Conservation (phyloP, 2,888 invertebrate genomes). For the Caenorhabditis imperialis region DNA sequence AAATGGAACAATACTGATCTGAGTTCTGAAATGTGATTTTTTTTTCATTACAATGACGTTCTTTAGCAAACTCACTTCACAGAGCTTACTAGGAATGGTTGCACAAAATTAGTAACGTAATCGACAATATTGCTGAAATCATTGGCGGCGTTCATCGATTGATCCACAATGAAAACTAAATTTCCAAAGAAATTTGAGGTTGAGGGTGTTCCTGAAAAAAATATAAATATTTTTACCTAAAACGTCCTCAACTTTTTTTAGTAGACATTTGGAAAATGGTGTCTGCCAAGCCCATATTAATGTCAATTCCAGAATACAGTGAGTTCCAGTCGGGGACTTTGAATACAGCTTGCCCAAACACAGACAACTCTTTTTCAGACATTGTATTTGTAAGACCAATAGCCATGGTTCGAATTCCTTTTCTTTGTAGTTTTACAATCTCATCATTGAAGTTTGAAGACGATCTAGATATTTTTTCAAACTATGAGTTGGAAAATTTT, state of each 20-base stretch:
- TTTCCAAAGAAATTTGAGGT: constrained; percentile 52
- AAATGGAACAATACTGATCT: constrained; percentile 58
- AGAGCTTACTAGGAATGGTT: constrained; percentile 31
- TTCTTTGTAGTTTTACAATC: constrained; percentile 26
- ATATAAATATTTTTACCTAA: too few relatives aligned
- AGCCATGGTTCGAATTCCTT: constrained; percentile 46
- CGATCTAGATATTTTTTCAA: constrained; percentile 25
- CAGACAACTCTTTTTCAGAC: constrained; percentile 21
- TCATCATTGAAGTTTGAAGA: constrained; percentile 17
- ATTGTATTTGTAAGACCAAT: constrained; percentile 51
- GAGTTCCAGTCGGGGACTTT: constrained; percentile 46
- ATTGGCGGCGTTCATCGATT: constrained; percentile 5
- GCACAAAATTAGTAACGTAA: constrained; percentile 42
- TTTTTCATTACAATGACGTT: not conserved
- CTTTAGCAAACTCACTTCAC: constrained; percentile 17
- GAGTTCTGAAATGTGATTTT: constrained; percentile 31
- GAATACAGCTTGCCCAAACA: constrained; percentile 46
- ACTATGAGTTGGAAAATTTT: not conserved
- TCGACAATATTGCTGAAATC: constrained; percentile 46
- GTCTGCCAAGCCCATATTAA: constrained; percentile 43
- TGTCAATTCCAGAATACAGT: constrained; percentile 34
- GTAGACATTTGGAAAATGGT: constrained; percentile 45
- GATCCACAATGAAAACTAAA: constrained; percentile 56
- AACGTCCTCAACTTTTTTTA: constrained; percentile 16
- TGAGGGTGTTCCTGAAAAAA: constrained; percentile 28